Evolutionary conservation across 1,140 invertebrate genomes (phyloP).

Genomic region (Drosophila sechellia): DNA sequence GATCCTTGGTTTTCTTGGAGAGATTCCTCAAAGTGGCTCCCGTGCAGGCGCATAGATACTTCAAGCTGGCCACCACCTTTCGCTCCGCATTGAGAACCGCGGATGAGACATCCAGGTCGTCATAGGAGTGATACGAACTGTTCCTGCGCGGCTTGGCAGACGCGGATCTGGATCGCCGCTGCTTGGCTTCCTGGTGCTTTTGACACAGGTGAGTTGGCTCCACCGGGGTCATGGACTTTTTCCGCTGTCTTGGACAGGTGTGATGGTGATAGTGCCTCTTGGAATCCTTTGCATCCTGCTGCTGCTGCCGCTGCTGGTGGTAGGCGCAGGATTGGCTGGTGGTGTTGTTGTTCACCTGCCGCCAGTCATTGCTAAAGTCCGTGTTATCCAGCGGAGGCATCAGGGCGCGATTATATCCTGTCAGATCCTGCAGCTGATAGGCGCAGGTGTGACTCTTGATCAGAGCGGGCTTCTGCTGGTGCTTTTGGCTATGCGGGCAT

Average conservation of each 20-base stretch:
- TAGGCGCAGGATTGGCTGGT: conserved; percentile 54
- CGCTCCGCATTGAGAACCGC: conserved; percentile 69
- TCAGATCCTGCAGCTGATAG: conserved; percentile 71
- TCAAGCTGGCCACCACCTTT: conserved; percentile 78
- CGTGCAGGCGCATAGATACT: conserved; percentile 79
- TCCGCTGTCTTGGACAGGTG: conserved; percentile 64
- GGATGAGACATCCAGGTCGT: conserved; percentile 70
- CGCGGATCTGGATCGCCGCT: conserved; percentile 53
- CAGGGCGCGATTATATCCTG: conserved; percentile 65
- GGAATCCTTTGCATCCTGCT: conserved; percentile 19
- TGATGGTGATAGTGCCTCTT: conserved; percentile 59
- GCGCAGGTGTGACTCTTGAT: conserved; percentile 76
- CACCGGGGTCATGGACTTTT: conserved; percentile 40
- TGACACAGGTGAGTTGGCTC: conserved; percentile 29
- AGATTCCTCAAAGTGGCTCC: conserved; percentile 78
- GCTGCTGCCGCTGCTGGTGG: conserved; percentile 49
- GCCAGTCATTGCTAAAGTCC: conserved; percentile 61
- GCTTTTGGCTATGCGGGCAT: conserved; percentile 68
- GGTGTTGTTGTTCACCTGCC: conserved; percentile 70
- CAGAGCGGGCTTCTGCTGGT: conserved; percentile 53
- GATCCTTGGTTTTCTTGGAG: conserved; percentile 81
- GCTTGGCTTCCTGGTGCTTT: conserved; percentile 30
- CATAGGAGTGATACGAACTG: conserved; percentile 79
- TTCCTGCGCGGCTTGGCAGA: conserved; percentile 64
- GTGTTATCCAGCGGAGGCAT: conserved; percentile 74